Percentiles rank a stretch among this genome's conserved stretches.
Evolutionary conservation across 2,888 invertebrate genomes (phyloP).

Genomic region (Phragmatobia fuliginosa): DNA sequence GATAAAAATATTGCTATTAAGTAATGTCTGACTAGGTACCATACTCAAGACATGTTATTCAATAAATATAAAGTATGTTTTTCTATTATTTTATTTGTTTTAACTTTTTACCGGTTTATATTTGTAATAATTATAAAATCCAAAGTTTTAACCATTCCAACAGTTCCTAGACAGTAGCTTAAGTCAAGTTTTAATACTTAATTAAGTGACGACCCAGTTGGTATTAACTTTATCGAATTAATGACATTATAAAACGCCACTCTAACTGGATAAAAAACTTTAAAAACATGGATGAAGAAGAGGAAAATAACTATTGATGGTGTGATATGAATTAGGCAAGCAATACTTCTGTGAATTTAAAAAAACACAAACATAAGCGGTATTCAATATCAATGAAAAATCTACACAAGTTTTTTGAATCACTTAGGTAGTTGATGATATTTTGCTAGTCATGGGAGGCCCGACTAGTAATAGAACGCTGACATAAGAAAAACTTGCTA

Average conservation of each 20-base stretch:
- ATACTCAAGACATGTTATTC: too few relatives aligned
- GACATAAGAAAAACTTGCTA: conserved; percentile 42
- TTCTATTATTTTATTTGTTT: not conserved
- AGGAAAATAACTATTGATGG: not conserved
- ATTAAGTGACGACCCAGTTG: not conserved
- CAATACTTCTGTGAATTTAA: not conserved
- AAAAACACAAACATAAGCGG: not conserved
- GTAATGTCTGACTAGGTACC: too few relatives aligned
- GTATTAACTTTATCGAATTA: not conserved
- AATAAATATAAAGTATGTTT: too few relatives aligned
- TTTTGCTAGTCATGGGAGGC: not conserved
- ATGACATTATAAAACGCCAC: not conserved
- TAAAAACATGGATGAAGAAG: not conserved
- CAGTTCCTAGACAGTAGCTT: not conserved
- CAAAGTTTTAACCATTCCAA: too few relatives aligned
- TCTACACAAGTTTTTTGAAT: not conserved
- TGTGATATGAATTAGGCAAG: not conserved
- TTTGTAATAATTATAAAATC: too few relatives aligned
- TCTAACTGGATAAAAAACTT: not conserved
- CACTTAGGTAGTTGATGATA: not conserved
- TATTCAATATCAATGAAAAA: not conserved
- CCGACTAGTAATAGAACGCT: conserved; percentile 7
- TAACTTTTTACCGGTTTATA: not conserved
- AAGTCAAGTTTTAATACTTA: not conserved
- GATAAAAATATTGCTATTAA: too few relatives aligned